Conservation (phyloP, 1,140 invertebrate genomes). For the Drosophila ohnishii region DNA sequence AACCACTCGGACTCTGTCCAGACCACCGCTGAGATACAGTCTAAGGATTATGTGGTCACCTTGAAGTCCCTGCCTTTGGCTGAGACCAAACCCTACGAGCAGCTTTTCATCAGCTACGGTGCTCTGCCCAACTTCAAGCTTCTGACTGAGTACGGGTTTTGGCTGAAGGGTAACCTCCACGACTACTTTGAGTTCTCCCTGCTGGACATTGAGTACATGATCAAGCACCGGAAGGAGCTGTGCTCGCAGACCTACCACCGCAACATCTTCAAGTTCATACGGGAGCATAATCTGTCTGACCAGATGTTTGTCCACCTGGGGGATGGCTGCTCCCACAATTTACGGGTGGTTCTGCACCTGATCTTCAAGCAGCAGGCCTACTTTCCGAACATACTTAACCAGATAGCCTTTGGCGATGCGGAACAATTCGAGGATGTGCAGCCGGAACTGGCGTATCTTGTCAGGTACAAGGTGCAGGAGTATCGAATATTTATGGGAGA, state of each 20-base stretch:
- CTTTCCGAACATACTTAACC: conserved; percentile 76
- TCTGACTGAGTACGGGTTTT: conserved; percentile 90
- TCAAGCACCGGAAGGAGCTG: conserved; percentile 70
- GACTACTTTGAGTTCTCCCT: conserved; percentile 85
- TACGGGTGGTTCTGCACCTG: conserved; percentile 83
- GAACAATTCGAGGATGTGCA: conserved; percentile 62
- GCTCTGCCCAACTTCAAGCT: conserved; percentile 87
- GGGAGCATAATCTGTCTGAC: conserved; percentile 83
- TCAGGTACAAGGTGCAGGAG: conserved; percentile 66
- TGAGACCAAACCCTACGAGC: conserved; percentile 84
- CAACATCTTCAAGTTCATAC: conserved; percentile 84
- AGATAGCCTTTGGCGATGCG: conserved; percentile 76
- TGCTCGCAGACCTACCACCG: conserved; percentile 59
- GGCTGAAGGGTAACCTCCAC: conserved; percentile 85
- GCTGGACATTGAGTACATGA: conserved; percentile 82
- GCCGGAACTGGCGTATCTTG: conserved; percentile 51
- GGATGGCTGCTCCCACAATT: conserved; percentile 83
- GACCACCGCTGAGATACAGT: conserved; percentile 83
- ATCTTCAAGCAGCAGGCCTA: conserved; percentile 70
- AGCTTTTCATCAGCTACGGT: conserved; percentile 92
- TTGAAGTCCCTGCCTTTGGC: conserved; percentile 84
- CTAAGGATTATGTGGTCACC: conserved; percentile 68
- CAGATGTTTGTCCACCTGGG: conserved; percentile 81
- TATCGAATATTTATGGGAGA: conserved; percentile 53
- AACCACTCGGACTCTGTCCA: conserved; percentile 87